Conservation (phyloP, 1,140 invertebrate species). For the Varroa destructor region DNA sequence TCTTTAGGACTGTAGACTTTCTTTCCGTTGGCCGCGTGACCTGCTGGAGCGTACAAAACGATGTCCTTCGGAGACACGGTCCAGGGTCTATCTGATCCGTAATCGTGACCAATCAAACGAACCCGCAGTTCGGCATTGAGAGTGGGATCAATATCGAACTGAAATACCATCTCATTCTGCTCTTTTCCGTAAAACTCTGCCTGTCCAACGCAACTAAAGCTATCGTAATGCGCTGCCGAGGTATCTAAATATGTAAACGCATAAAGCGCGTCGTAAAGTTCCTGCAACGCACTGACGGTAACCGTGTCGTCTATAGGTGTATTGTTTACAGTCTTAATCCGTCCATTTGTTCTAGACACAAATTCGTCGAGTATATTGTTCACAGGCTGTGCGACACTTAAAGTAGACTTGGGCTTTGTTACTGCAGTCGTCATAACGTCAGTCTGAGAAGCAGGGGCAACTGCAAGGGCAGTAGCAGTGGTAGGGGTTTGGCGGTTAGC, state of each 20-base stretch:
- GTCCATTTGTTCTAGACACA: neutral
- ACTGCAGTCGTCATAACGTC: too few relatives aligned
- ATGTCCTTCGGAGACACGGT: constrained; percentile 16
- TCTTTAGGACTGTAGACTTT: constrained; percentile 19
- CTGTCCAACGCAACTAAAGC: neutral
- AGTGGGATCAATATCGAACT: constrained; percentile 11
- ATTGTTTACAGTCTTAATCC: constrained; percentile 1
- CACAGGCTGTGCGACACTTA: neutral
- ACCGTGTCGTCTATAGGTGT: constrained; percentile 20
- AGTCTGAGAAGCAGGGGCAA: too few relatives aligned
- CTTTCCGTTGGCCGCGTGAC: neutral
- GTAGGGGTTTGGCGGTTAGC: too few relatives aligned
- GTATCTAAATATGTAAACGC: neutral
- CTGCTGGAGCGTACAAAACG: neutral
- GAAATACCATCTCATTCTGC: constrained; percentile 12
- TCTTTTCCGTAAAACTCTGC: constrained; percentile 18
- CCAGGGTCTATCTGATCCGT: constrained; percentile 16
- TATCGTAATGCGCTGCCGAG: neutral
- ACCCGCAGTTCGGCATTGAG: constrained; percentile 14
- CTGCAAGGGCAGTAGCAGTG: too few relatives aligned
- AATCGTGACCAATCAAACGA: constrained; percentile 19
- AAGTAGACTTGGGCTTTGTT: neutral
- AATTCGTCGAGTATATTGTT: constrained; percentile 21
- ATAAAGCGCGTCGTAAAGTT: constrained; percentile 16
- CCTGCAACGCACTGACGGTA: constrained; percentile 16